Conservation (phyloP, 2,888 invertebrate species). For the Cephonodes hylas region DNA sequence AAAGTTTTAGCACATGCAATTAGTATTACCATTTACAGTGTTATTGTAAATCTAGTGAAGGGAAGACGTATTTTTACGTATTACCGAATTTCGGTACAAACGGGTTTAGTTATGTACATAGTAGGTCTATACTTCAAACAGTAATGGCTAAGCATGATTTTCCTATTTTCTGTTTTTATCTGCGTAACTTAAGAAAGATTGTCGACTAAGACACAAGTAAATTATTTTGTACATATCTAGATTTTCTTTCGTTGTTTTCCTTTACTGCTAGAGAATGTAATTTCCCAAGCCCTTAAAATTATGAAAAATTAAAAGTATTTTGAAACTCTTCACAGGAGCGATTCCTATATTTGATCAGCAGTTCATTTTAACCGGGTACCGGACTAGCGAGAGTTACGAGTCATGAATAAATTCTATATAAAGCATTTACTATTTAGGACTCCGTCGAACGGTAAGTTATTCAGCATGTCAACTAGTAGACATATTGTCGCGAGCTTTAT, state of each 20-base stretch:
- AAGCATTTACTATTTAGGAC: slow-evolving; percentile 14
- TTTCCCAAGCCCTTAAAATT: too few relatives aligned
- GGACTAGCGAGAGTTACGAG: slow-evolving; percentile 3
- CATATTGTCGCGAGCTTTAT: slow-evolving; percentile 35
- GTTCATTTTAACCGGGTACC: neutral
- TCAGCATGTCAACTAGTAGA: slow-evolving; percentile 31
- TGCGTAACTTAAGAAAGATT: too few relatives aligned
- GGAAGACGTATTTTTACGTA: neutral
- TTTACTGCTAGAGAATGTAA: too few relatives aligned
- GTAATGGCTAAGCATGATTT: too few relatives aligned
- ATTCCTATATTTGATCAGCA: neutral
- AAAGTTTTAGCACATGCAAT: slow-evolving; percentile 13
- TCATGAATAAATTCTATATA: slow-evolving; percentile 1
- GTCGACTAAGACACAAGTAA: too few relatives aligned
- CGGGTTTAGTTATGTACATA: neutral
- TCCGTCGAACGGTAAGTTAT: slow-evolving; percentile 27
- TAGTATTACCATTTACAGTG: slow-evolving; percentile 13
- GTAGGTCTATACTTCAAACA: neutral
- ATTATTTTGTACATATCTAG: too few relatives aligned
- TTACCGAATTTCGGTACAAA: slow-evolving; percentile 8
- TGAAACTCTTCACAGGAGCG: neutral
- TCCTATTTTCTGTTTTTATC: too few relatives aligned
- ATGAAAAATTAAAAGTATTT: too few relatives aligned
- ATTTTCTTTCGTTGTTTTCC: too few relatives aligned
- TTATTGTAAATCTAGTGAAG: neutral